Percentiles rank a stretch among this genome's conserved stretches.
phyloP scores from a whole-genome alignment of 2,797 vertebrate genomes.

The Acestrorhynchus altus region DNA sequence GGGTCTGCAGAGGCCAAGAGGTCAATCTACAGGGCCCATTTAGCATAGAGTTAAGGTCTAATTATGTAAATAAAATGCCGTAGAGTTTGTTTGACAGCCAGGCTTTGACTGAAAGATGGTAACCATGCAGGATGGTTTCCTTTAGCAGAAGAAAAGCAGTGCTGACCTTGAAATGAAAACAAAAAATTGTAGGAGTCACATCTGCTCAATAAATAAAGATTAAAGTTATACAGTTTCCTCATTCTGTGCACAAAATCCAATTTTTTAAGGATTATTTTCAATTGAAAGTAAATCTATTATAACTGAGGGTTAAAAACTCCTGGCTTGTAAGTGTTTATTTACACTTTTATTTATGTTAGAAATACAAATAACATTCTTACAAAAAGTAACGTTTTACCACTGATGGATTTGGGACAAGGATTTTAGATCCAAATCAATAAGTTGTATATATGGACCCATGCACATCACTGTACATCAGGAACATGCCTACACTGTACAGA shows the following conservation, averaged over 20 bases:
- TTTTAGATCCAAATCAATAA: too few relatives aligned
- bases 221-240: background rate
- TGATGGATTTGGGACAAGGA: too few relatives aligned
- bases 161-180: background rate
- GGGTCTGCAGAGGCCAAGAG: slow-evolving; percentile 50
- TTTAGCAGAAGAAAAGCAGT: slow-evolving; percentile 5
- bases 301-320: too few relatives aligned
- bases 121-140: background rate
- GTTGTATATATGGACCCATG: too few relatives aligned
- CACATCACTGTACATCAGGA: too few relatives aligned
- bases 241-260: background rate
- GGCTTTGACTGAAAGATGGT: slow-evolving; percentile 4
- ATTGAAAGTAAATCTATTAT: too few relatives aligned
- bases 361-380: too few relatives aligned
- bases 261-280: too few relatives aligned
- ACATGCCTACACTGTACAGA: too few relatives aligned
- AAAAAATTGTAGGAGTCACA: background rate
- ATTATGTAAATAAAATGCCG: slow-evolving; percentile 50
- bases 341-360: too few relatives aligned
- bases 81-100: slow-evolving; percentile 36
- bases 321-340: too few relatives aligned
- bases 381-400: too few relatives aligned
- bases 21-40: slow-evolving; percentile 47
- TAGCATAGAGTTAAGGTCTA: slow-evolving; percentile 44
- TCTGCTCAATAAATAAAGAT: background rate